Evolutionary conservation across 1,140 invertebrate species (phyloP).

Genomic region (Lucilia cuprina): DNA sequence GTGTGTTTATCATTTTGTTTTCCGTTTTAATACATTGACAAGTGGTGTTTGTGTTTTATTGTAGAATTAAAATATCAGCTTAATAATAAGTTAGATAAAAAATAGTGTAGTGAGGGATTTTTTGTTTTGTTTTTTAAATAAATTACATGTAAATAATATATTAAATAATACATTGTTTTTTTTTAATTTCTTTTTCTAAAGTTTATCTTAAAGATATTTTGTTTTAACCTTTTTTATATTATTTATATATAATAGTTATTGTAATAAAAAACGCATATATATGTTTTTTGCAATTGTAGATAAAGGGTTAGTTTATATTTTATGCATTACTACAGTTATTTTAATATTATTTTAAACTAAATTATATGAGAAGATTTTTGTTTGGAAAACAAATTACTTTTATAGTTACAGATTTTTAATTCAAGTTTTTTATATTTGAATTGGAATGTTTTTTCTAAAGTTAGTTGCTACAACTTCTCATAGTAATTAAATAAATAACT

Average conservation of each 20-base stretch:
- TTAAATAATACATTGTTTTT: neutral
- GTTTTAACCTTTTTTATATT: neutral
- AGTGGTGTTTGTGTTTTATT: neutral
- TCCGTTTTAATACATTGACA: neutral
- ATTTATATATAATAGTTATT: neutral
- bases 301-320: neutral
- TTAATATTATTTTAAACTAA: too few relatives aligned
- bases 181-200: neutral
- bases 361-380: too few relatives aligned
- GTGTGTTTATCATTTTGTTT: neutral
- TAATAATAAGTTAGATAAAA: neutral
- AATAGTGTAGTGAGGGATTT: neutral
- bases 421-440: neutral
- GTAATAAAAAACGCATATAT: neutral
- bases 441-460: neutral
- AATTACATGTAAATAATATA: neutral
- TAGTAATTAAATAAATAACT: too few relatives aligned
- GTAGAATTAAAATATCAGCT: neutral
- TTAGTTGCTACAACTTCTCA: too few relatives aligned
- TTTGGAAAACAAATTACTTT: neutral
- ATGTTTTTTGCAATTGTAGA: neutral
- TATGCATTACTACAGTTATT: neutral
- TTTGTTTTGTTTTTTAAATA: neutral
- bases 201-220: conserved; percentile 1
- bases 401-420: neutral